Evolutionary conservation across 2,797 vertebrate species (phyloP).

Genomic region (Numenius phaeopus): DNA sequence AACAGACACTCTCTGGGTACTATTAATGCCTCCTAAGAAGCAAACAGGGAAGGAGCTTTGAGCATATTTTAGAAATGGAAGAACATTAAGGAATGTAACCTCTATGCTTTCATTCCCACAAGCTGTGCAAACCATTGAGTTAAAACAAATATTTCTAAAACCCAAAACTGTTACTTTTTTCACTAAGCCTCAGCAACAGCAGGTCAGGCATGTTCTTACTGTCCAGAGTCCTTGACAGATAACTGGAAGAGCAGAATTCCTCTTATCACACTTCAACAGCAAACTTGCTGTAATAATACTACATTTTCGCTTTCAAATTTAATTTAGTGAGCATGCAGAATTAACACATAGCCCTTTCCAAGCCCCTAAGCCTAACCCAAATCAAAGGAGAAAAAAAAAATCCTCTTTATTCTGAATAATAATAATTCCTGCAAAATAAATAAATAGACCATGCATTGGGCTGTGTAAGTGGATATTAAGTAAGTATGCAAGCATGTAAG

Average conservation of each 20-base stretch:
- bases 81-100: background rate
- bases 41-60: background rate
- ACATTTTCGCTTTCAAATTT: background rate
- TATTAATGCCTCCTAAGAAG: background rate
- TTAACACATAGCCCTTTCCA: background rate
- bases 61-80: background rate
- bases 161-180: background rate
- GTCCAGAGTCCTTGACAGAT: slow-evolving; percentile 19
- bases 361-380: background rate
- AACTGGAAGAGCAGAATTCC: background rate
- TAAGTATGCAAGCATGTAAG: background rate
- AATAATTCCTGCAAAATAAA: background rate
- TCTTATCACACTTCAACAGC: slow-evolving; percentile 44
- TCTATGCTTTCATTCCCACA: slow-evolving; percentile 12
- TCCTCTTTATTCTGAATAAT: background rate
- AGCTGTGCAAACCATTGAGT: background rate
- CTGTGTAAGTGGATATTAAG: background rate
- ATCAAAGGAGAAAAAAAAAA: background rate
- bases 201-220: background rate
- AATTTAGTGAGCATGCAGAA: background rate
- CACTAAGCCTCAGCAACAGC: slow-evolving; percentile 26
- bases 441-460: background rate
- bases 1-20: background rate
- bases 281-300: slow-evolving; percentile 4
- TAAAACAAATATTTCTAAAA: slow-evolving; percentile 45